Evolutionary conservation across 2,113 vertebrate species (phyloP), one percentile per base, ranked within the genome.

Genomic region (Aegithalos caudatus): DNA sequence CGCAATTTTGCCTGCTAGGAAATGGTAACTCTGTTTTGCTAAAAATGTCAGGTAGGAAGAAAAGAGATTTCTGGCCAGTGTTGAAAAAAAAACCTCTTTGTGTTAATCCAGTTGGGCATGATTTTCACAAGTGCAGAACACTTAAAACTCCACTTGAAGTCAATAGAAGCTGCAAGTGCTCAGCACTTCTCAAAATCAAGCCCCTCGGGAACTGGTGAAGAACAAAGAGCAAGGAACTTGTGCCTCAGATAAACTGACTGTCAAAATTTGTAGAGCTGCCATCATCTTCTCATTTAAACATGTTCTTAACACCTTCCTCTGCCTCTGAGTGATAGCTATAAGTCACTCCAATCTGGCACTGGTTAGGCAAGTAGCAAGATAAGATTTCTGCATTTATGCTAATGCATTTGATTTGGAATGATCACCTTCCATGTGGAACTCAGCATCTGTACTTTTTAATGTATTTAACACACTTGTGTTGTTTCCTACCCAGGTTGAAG

Each of bases 171-270:
- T 96, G 93, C 92, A 93, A 95, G 90, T 95, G 93, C 94, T 96
- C 93, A 95, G 88, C 90, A 79, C 93, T 96, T 79, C 86, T 94
- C 93, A 94, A 96, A 96, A 94, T 93, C 92, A 90, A 94, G 79
- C 80, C 94, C 94, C 92, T 95, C 1, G 80, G 95, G 90, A 95
- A 29, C 64, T 42, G 85, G 56, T 81, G 65, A 96, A 93, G 96
- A 97, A 97, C 96, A 97, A 97, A 96, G 94, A 96, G 88, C 95
- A 95, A 96, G 61, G 92, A 96, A 95, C 92, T 96, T 94, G 79
- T 88, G 90, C 77, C 90, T 97, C 57, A 77, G 88, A 97, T 90
- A 97, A 96, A 95, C 86, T 88, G 90, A 90, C 93, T 96, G 96
- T 96, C 95, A 97, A 83, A 96, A 96, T 93, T 90, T 96, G 94